These are phyloP conservation scores for Aspiorhynchus laticeps DNA, from an alignment of 2,113 vertebrate species.

Conservation along the genomic window DNA sequence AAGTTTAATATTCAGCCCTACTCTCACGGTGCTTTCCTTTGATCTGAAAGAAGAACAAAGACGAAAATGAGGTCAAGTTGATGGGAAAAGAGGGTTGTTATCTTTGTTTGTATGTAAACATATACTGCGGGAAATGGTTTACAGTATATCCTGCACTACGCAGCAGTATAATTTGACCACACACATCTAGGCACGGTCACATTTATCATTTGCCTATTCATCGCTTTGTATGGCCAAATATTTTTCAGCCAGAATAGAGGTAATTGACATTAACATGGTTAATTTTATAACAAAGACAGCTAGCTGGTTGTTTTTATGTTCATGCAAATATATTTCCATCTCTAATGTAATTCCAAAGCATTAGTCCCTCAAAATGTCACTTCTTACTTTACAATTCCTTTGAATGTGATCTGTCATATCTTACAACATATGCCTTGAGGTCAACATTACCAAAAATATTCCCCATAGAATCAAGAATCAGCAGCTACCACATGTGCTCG, in stretches of 20 bases:
- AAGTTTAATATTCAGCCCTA: neutral
- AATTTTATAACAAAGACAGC: neutral
- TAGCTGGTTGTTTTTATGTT: neutral
- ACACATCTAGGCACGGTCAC: neutral
- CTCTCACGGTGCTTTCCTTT: constrained; percentile 19
- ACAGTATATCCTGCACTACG: neutral
- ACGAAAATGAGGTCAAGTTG: constrained; percentile 27
- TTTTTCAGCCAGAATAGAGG: neutral
- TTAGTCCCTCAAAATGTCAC: neutral
- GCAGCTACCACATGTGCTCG: constrained; percentile 19
- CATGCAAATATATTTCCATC: neutral
- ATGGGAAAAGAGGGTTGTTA: neutral
- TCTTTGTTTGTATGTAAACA: constrained; percentile 31
- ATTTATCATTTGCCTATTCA: constrained; percentile 6
- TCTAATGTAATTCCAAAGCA: neutral
- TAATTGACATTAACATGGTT: neutral
- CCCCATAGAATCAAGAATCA: constrained; percentile 29
- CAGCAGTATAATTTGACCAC: neutral
- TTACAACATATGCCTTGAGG: neutral
- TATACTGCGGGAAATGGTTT: neutral
- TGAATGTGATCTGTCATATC: neutral
- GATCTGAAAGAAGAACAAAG: constrained; percentile 19
- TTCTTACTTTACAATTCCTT: neutral
- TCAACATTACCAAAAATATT: constrained; percentile 17
- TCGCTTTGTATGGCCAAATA: neutral